Evolutionary conservation across 2,797 vertebrate genomes (phyloP), one percentile per base, ranked within the genome.

Genomic region (Ctenopoma kingsleyae): DNA sequence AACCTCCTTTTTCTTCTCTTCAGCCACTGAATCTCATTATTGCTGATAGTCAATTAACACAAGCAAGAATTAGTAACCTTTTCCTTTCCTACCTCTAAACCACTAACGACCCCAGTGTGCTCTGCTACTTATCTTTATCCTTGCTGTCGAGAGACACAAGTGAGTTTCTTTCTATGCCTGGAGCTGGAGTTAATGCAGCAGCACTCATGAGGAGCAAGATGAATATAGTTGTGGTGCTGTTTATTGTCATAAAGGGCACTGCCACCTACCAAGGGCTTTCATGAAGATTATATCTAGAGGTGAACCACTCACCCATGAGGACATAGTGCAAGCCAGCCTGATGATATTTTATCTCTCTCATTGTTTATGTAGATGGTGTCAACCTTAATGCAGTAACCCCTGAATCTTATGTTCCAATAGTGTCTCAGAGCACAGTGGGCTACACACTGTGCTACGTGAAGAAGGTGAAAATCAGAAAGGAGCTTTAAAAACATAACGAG

Each of bases 31-130:
- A 70, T 83, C 76, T 90, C 86, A 89, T 94, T 92, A 91, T 81
- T 77, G 74, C 80, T 83, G 89, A 84, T 87, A 82, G 74, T 66
- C 89, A 91, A 92, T 93, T 91, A 93, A 80, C 87, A 86, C 59
- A 66, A 69, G 77, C 78, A 72, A 76, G 73, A 80, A 79, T 85
- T 65, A 73, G 71, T 90, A 91, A 91, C 89, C 90, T 93, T 93
- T 91, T 64, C 81, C 77, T 73, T 81, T 72, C 44, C 81, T 80
- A 36, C 81, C 69, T 63, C 76, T 57, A 53, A 20, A 48, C 55
- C 41, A 62, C 79, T 78, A 61, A 90, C 78, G 82, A 88, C 82
- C 83, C 78, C 67, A 9, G 53, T 70, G 68, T 66, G 76, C 84
- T 71, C 57, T 6, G 27, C 74, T 76, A 84, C 82, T 86, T 76